A percentile compares a stretch with the other conserved stretches of the same genome.
Evolutionary conservation across 2,113 vertebrate species (phyloP).

Genomic region (Pipa parva): DNA sequence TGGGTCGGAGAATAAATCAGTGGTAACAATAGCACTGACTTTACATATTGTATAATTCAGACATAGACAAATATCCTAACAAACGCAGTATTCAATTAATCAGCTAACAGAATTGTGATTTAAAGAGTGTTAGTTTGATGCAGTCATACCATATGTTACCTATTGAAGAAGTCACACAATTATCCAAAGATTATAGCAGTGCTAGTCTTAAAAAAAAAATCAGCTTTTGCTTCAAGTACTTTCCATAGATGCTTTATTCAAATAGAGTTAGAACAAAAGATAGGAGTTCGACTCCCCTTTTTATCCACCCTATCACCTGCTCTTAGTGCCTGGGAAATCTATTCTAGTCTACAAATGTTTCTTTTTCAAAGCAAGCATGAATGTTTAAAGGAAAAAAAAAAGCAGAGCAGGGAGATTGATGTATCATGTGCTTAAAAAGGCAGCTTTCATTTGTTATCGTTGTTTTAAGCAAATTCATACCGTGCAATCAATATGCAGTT

Average conservation of each 20-base stretch:
- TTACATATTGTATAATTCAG: neutral
- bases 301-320: neutral
- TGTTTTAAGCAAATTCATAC: neutral
- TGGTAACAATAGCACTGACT: conserved; percentile 4
- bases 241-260: conserved; percentile 48
- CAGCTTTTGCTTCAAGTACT: conserved; percentile 42
- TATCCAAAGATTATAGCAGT: neutral
- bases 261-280: conserved; percentile 44
- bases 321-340: neutral
- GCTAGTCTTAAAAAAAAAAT: conserved; percentile 27
- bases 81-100: conserved; percentile 9
- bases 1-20: conserved; percentile 4
- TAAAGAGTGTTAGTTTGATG: neutral
- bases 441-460: neutral
- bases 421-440: neutral
- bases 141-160: conserved; percentile 11
- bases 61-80: conserved; percentile 12
- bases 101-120: conserved; percentile 11
- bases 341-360: neutral
- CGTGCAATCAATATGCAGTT: neutral
- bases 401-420: neutral
- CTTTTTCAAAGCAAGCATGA: neutral
- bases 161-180: conserved; percentile 7
- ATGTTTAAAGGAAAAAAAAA: neutral
- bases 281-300: conserved; percentile 15